Evolutionary conservation across 1,140 invertebrate species (phyloP), one percentile per base, ranked within the genome.

Genomic region (Parasteatoda tepidariorum): DNA sequence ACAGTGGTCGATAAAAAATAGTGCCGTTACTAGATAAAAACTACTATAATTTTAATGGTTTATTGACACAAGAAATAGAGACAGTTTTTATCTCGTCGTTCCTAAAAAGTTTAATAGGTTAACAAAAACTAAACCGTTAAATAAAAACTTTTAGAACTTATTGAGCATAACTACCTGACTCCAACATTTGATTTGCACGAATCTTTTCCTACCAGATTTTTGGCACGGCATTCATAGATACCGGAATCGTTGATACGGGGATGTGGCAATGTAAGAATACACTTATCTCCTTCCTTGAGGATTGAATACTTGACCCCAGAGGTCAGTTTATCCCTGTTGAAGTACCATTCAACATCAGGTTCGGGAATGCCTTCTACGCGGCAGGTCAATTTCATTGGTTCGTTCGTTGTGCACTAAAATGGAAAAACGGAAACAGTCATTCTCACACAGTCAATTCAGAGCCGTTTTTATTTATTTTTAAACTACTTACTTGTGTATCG

Each of bases 341-440:
- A 94, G 87, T 92, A 94, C 96, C 97, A 99, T 0, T 91, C 90
- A 7, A 98, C 90, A 6, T 96, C 94, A 0, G 97, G 97, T 70
- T 92, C 90, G 0, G 97, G 97, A 48, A 97, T 91, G 9, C 97
- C 97, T 41, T 92, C 93, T 5, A 98, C 93, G 5, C 95, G 92
- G 7, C 94, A 89, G 5, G 57, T 94, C 0, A 93, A 90, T 87
- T 96, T 95, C 88, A 96, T 96, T 24, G 94, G 94, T 87, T 96
- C 94, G 86, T 91, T 92, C 24, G 91, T 91, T 9, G 93, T 92
- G 18, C 95, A 86, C 91, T 94, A 22, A 6, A 30, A 75, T 9
- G 11, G 26, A 66, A 66, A 66, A 13, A 66, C 26, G 11, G 26
- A 15, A n/a, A n/a, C n/a, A n/a, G n/a, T n/a, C n/a, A n/a, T 48